Percentiles rank a stretch among this genome's conserved stretches.
Evolutionary conservation across 1,140 invertebrate genomes (phyloP).

Genomic region (Littorina saxatilis): DNA sequence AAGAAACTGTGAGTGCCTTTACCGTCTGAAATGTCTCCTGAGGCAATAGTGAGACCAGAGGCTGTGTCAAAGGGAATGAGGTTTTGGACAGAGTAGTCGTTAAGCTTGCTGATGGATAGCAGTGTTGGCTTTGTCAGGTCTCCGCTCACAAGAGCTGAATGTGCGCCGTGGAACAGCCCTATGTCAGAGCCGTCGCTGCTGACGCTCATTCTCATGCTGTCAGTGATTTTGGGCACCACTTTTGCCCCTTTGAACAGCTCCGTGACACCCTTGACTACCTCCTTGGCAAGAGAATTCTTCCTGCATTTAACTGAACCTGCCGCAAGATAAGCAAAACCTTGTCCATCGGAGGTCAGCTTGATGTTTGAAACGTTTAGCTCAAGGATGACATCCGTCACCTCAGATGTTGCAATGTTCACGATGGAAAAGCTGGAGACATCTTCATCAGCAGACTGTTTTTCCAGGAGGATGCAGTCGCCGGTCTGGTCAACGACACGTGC

Average conservation of each 20-base stretch:
- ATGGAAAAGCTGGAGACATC: conserved; percentile 11
- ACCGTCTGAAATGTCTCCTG: background rate
- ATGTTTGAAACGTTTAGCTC: background rate
- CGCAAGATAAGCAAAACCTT: background rate
- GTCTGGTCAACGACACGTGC: conserved; percentile 14
- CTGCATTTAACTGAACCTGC: background rate
- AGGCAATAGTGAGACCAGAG: background rate
- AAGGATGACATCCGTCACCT: conserved; percentile 18
- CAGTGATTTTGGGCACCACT: conserved; percentile 18
- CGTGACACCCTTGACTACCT: background rate
- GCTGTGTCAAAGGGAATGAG: background rate
- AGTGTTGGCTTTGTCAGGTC: background rate
- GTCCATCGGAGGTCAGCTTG: conserved; percentile 8
- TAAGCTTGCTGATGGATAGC: background rate
- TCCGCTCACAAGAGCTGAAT: background rate
- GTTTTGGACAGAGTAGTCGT: background rate
- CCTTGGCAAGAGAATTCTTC: background rate
- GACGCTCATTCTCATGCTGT: conserved; percentile 3
- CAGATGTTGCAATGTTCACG: conserved; percentile 23
- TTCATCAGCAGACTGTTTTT: conserved; percentile 13
- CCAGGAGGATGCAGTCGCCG: conserved; percentile 22
- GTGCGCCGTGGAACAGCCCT: background rate
- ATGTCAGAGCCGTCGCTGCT: background rate
- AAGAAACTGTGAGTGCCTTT: conserved; percentile 3
- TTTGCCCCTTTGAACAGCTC: conserved; percentile 9